phyloP scores from a whole-genome alignment of 2,888 invertebrate species.

The Azorinus chamasolen region DNA sequence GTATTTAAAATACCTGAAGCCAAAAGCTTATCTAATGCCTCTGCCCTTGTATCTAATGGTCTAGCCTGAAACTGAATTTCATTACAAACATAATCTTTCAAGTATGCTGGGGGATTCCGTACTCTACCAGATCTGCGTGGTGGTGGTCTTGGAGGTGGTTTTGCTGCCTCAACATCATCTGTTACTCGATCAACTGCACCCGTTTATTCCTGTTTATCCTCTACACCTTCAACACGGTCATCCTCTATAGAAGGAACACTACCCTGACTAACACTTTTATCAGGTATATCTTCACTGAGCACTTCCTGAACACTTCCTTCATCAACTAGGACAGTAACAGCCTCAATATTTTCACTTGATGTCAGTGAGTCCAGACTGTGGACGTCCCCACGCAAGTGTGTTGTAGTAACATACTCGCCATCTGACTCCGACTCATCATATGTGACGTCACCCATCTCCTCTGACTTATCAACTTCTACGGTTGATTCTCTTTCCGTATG shows the following conservation, averaged over 20 bases:
- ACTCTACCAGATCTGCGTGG: constrained; percentile 4
- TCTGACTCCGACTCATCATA: too few species aligned
- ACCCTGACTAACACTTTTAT: too few species aligned
- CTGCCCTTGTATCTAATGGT: background rate
- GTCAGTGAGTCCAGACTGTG: background rate
- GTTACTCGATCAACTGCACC: too few species aligned
- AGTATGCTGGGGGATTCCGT: constrained; percentile 3
- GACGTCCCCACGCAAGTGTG: constrained; percentile 9
- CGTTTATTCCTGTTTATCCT: too few species aligned
- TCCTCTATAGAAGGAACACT: too few species aligned
- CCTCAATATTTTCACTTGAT: too few species aligned
- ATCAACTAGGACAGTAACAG: too few species aligned
- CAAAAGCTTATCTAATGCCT: constrained; percentile 3
- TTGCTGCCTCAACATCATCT: too few species aligned
- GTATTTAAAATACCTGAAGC: constrained; percentile 11
- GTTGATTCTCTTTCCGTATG: background rate
- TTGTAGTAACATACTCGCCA: background rate
- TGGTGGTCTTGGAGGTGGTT: background rate
- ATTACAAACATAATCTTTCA: background rate
- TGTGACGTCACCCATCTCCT: background rate
- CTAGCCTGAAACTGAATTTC: background rate
- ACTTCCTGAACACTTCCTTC: too few species aligned
- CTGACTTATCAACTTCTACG: background rate
- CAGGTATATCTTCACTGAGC: too few species aligned
- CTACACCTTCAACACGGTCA: too few species aligned